A percentile compares a stretch with the other conserved stretches of the same genome.
Evolutionary conservation across 2,113 vertebrate species (phyloP).

Genomic region (Cebidichthys violaceus): DNA sequence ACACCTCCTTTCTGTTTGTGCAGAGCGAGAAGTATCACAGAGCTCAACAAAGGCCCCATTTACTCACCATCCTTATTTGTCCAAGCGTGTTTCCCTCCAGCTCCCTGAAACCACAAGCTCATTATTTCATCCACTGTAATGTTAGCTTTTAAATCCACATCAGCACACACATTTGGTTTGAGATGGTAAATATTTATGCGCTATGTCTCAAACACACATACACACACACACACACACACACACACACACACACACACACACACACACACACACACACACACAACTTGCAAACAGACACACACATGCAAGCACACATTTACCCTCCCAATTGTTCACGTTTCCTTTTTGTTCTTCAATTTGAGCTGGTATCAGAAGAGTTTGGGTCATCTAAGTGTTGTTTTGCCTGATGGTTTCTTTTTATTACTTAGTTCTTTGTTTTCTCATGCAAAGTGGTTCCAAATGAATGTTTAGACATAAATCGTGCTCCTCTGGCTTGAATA

Average conservation of each 20-base stretch:
- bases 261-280: constrained; percentile 23
- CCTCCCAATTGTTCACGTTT: constrained; percentile 29
- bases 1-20: constrained; percentile 72
- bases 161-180: constrained; percentile 66
- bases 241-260: not conserved
- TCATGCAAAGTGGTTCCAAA: constrained; percentile 3
- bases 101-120: constrained; percentile 75
- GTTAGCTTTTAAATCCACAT: constrained; percentile 74
- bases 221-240: constrained; percentile 7
- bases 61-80: constrained; percentile 66
- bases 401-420: not conserved
- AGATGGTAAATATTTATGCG: constrained; percentile 74
- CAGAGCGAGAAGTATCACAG: constrained; percentile 62
- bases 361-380: not conserved
- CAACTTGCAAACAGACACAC: not conserved
- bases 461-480: not conserved
- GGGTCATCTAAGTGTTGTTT: not conserved
- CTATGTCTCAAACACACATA: constrained; percentile 14
- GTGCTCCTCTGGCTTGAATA: not conserved
- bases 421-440: constrained; percentile 19
- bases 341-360: constrained; percentile 25
- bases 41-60: constrained; percentile 71
- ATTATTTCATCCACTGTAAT: constrained; percentile 73
- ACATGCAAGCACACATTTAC: not conserved
- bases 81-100: constrained; percentile 66